Evolutionary conservation across 1,140 invertebrate genomes (phyloP), one percentile per base, ranked within the genome.

Genomic region (Ephestia elutella): DNA sequence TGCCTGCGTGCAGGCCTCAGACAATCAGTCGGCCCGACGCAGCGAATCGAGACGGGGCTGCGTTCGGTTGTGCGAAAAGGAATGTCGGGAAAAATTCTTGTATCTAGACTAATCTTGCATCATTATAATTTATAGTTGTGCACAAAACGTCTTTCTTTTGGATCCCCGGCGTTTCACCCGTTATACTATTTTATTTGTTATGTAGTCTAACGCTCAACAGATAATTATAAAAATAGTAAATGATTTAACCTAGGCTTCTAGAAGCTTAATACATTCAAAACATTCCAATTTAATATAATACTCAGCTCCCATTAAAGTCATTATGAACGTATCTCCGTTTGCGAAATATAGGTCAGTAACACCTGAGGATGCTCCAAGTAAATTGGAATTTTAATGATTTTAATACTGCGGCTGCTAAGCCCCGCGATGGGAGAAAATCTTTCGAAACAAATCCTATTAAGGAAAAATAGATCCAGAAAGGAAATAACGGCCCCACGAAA

Each of bases 401-500:
- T 61, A 68, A 72, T 69, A 73, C 54, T 54, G 44, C 59, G 49
- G 54, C 44, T 59, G 50, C 62, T 54, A 59, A 53, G 48, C 60
- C 51, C 61, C 35, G 56, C 25, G 32, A 15, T 20, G 61, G 69
- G 77, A 75, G 72, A 66, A 56, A 35, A 38, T 49, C 51, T 51
- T 58, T 62, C 60, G 57, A 77, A 79, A 77, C 72, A 78, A 80
- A 81, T 79, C 73, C 72, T 73, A 80, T 84, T 82, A 83, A 83
- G 72, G 80, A 77, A 86, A 83, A 83, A 81, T 82, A 86, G 75
- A 78, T 75, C 69, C 65, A 70, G 71, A 71, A 70, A 80, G 72
- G 72, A 83, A 82, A 82, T 75, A 80, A 65, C 80, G 66, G 65
- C 75, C 78, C 76, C 73, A 79, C 71, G 65, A 78, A 80, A 82